Percentiles rank a stretch among this genome's conserved stretches.
These are phyloP conservation scores for Takifugu bimaculatus DNA, from an alignment of 2,113 vertebrate genomes.

Conservation along the genomic window DNA sequence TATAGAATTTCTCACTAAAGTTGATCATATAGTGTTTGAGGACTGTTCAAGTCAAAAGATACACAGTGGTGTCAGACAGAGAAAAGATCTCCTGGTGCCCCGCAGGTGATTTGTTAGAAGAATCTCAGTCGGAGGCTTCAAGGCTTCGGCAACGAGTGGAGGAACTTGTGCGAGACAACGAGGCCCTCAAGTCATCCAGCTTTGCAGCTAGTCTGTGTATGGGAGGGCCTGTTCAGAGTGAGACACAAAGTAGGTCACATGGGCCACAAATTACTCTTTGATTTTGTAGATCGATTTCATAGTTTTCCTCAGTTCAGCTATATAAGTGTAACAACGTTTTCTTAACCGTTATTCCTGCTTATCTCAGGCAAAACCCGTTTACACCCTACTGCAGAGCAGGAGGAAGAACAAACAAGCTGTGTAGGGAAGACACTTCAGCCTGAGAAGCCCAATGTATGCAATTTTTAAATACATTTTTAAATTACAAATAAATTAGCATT, in stretches of 20 bases:
- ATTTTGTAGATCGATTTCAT: neutral
- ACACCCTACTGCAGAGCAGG: conserved; percentile 49
- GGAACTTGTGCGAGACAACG: conserved; percentile 87
- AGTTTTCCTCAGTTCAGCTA: neutral
- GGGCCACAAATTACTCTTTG: neutral
- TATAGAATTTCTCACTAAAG: neutral
- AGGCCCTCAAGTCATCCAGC: conserved; percentile 78
- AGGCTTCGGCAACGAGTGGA: conserved; percentile 90
- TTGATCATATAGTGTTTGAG: neutral
- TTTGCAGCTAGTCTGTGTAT: conserved; percentile 69
- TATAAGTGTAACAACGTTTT: too few relatives aligned
- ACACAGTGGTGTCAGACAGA: neutral
- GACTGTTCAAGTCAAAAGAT: neutral
- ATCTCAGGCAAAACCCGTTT: conserved; percentile 60
- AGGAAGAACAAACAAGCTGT: conserved; percentile 60
- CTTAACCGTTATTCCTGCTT: neutral
- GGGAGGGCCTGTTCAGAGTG: conserved; percentile 57
- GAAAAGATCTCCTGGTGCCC: conserved; percentile 16
- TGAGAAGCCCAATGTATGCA: conserved; percentile 65
- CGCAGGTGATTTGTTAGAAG: conserved; percentile 89
- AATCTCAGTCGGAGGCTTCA: conserved; percentile 89
- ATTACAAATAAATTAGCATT: neutral
- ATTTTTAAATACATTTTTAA: conserved; percentile 1
- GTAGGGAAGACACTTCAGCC: conserved; percentile 63
- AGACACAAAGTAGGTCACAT: conserved; percentile 65